A percentile compares a stretch with the other conserved stretches of the same genome.
These are phyloP conservation scores for Eucidaris tribuloides DNA, from an alignment of 35 echinoderm and acorn worm species.

Conservation along the genomic window DNA sequence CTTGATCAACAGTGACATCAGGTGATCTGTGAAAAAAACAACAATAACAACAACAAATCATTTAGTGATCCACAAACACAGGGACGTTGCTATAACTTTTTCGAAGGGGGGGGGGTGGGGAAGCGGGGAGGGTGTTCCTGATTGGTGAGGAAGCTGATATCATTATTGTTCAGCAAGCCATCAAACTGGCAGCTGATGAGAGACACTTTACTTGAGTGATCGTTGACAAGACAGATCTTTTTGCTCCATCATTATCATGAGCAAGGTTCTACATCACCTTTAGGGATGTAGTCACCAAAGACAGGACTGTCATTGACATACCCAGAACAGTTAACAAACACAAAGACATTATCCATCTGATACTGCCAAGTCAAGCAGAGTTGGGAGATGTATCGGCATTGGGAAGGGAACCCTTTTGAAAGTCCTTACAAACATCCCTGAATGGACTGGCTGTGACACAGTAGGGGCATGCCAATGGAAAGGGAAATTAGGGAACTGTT, in stretches of 20 bases:
- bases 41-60: too few species aligned
- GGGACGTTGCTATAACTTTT: too few species aligned
- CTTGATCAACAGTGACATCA: conserved; percentile 16
- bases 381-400: conserved; percentile 38
- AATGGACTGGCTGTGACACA: conserved; percentile 49
- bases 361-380: background rate
- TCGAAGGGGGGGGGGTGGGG: too few species aligned
- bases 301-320: conserved; percentile 21
- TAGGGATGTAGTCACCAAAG: conserved; percentile 55
- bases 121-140: too few species aligned
- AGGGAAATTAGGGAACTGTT: conserved; percentile 33
- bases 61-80: too few species aligned
- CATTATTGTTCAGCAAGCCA: conserved; percentile 43
- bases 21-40: conserved; percentile 45
- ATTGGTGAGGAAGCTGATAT: conserved; percentile 52
- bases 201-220: background rate
- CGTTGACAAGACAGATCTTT: conserved; percentile 39
- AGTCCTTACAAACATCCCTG: background rate
- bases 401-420: conserved; percentile 38
- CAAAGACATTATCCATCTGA: conserved; percentile 6
- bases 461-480: conserved; percentile 41
- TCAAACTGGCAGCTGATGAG: conserved; percentile 6
- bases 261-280: background rate
- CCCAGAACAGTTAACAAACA: conserved; percentile 7
- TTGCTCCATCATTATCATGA: conserved; percentile 47